phyloP scores from a whole-genome alignment of 2,888 invertebrate genomes.

The Nomada fucata region DNA sequence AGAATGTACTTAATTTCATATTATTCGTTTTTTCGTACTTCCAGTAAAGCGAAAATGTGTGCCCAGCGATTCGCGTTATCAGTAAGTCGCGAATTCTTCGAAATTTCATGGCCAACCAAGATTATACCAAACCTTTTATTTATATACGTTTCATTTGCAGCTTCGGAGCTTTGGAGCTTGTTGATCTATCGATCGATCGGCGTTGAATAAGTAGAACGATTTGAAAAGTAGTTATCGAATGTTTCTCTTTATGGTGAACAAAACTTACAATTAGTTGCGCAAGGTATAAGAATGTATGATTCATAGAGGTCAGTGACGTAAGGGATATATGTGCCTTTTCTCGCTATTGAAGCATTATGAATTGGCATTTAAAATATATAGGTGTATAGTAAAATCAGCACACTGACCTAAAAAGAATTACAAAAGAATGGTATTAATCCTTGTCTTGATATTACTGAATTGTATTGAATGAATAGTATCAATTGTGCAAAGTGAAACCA shows the following conservation, averaged over 20 bases:
- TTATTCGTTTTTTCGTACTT: background rate
- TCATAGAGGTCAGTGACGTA: constrained; percentile 51
- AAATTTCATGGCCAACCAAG: background rate
- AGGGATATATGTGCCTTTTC: constrained; percentile 22
- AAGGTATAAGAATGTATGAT: constrained; percentile 46
- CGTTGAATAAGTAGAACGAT: constrained; percentile 1
- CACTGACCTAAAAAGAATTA: background rate
- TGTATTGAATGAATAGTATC: too few species aligned
- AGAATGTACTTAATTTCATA: background rate
- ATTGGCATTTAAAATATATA: background rate
- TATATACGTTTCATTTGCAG: background rate
- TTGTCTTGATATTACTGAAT: too few species aligned
- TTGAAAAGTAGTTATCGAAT: background rate
- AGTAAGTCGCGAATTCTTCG: constrained; percentile 20
- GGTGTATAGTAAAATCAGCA: background rate
- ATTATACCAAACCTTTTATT: background rate
- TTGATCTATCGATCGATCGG: too few species aligned
- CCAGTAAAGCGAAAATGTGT: too few species aligned
- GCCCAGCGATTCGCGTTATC: background rate
- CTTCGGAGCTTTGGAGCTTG: too few species aligned
- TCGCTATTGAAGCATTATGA: background rate
- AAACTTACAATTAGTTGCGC: constrained; percentile 27
- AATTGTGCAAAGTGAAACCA: too few species aligned
- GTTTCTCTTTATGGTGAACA: background rate
- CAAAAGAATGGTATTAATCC: background rate